Evolutionary conservation across 2,888 invertebrate species (phyloP).

Genomic region (Cantharis nigra): DNA sequence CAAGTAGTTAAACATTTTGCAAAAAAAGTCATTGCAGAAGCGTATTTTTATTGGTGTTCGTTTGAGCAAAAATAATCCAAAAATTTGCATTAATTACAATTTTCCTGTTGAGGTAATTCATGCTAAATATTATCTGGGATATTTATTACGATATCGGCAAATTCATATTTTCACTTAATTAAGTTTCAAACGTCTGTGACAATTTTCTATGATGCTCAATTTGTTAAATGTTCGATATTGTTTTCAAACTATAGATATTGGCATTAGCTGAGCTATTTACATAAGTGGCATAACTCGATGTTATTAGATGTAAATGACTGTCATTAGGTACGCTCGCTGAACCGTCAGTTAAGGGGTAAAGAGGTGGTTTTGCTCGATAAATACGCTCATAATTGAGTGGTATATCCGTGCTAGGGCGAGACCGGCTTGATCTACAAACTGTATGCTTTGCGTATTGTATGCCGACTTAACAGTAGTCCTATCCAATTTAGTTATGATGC

Average conservation of each 20-base stretch:
- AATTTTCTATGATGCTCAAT: not conserved
- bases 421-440: constrained; percentile 34
- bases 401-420: constrained; percentile 42
- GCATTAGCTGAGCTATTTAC: constrained; percentile 32
- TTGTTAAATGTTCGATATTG: constrained; percentile 19
- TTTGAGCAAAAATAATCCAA: not conserved
- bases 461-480: constrained; percentile 36
- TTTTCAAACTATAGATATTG: constrained; percentile 29
- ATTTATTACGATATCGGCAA: not conserved
- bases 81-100: not conserved
- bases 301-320: constrained; percentile 45
- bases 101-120: not conserved
- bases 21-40: not conserved
- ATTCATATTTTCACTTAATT: not conserved
- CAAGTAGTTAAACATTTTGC: not conserved
- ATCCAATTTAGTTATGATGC: constrained; percentile 35
- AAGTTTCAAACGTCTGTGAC: not conserved
- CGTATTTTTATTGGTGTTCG: not conserved
- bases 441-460: constrained; percentile 30
- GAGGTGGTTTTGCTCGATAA: constrained; percentile 42
- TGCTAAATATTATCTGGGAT: not conserved
- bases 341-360: constrained; percentile 37
- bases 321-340: constrained; percentile 41
- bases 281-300: constrained; percentile 41
- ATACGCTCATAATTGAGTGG: constrained; percentile 46